Evolutionary conservation across 2,888 invertebrate genomes (phyloP), one percentile per base, ranked within the genome.

Genomic region (Chrysolina americana): DNA sequence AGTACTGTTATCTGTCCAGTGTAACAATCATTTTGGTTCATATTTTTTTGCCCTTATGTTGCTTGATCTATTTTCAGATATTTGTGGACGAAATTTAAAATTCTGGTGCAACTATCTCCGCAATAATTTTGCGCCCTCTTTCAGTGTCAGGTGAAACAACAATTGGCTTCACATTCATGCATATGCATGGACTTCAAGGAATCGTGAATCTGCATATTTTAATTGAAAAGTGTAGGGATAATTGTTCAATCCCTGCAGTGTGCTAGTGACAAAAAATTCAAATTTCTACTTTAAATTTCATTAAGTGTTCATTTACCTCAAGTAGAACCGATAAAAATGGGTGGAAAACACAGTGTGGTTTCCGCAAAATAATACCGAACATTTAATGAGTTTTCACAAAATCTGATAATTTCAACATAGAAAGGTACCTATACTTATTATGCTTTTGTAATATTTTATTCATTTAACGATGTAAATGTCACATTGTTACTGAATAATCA

Each of bases 151-250:
- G 28, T 50, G 9, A 50, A 59, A 59, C n/a, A 59, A 28, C 15
- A 15, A 59, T 11, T 28, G 9, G 21, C 23, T 28, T 15, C 28
- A 13, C 50, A 48, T 41, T 13, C 50, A 41, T 66, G 28, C 66
- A 53, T 53, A 65, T 65, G 28, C 65, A 65, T 65, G 17, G 5
- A 66, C 23, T 36, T 13, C 53, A 47, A 50, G 13, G 13, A 66
- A 13, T 36, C 50, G 15, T 17, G 36, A 53, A 66, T 66, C 53
- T 66, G 28, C 66, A 53, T 66, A 66, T 66, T 66, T 66, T 19
- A 66, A 66, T 66, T 66, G 66, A 53, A 41, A 53, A 19, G 6
- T 9, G 53, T 6, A n/a, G 10, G 23, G 17, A 36, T 48, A 53
- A 36, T 66, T 28, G 10, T 23, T 15, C 28, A 11, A 59, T 59